Percentiles rank a stretch among this genome's conserved stretches.
These are phyloP conservation scores for Muscidifurax raptorellus DNA, from an alignment of 1,140 invertebrate genomes.

Conservation along the genomic window DNA sequence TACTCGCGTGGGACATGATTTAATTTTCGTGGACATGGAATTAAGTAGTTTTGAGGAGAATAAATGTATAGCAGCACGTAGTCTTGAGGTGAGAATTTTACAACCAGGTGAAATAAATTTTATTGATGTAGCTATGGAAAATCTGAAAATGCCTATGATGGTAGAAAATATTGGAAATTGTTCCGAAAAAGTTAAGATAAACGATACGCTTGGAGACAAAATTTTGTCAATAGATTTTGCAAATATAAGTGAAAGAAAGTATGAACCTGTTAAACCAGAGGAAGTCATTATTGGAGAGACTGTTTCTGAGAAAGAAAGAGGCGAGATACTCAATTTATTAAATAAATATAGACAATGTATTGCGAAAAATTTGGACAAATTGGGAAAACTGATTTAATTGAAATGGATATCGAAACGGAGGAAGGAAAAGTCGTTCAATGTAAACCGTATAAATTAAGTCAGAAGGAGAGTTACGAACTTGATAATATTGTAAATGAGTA, in stretches of 20 bases:
- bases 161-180: not conserved
- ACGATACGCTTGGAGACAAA: not conserved
- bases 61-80: not conserved
- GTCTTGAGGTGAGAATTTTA: not conserved
- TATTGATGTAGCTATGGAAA: not conserved
- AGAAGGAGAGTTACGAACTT: not conserved
- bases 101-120: not conserved
- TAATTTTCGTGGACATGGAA: conserved; percentile 48
- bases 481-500: conserved; percentile 22
- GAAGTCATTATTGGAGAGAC: not conserved
- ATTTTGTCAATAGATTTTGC: not conserved
- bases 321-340: conserved; percentile 18
- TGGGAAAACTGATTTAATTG: conserved; percentile 30
- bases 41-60: not conserved
- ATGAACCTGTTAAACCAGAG: not conserved
- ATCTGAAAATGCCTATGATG: not conserved
- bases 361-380: conserved; percentile 27
- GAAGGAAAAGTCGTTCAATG: too few relatives aligned
- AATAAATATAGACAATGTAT: conserved; percentile 38
- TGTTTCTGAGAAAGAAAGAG: not conserved
- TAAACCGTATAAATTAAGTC: not conserved
- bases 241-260: not conserved
- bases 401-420: conserved; percentile 40
- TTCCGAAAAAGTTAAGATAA: not conserved
- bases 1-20: conserved; percentile 33